Evolutionary conservation across 1,140 invertebrate species (phyloP), one percentile per base, ranked within the genome.

Genomic region (Drosophila parabipectinata): DNA sequence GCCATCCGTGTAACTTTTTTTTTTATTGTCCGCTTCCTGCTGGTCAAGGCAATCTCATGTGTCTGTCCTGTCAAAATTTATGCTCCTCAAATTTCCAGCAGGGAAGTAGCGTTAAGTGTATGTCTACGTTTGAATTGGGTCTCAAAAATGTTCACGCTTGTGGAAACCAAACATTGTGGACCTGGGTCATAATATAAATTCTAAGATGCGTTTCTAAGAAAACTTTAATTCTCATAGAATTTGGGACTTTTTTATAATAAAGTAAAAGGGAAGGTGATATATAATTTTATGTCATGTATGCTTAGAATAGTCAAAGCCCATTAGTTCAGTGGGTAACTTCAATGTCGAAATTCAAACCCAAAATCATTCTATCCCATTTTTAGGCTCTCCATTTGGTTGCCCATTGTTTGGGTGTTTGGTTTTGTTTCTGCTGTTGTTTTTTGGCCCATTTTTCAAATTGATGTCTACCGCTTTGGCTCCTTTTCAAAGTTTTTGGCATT

Each of bases 401-500:
- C 57, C 56, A 54, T 72, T 72, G 67, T 72, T 61, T 30, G 21
- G 15, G 9, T 72, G 67, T 61, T 62, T 73, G 44, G 30, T 55
- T 21, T 50, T 44, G 26, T 44, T 56, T 72, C 3, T 37, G 39
- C 21, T 60, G 3, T 15, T 58, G 32, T 47, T 41, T 34, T 44
- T 66, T 75, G 58, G 58, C 52, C 56, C 73, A 82, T 87, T 85
- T 82, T 85, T 87, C 69, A 87, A 82, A 77, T 67, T 82, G 81
- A 87, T 85, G 83, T 87, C 82, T 71, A 85, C 81, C 81, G 81
- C 78, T 63, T 71, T 74, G 69, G 68, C 64, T 87, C 64, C 74
- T 75, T 85, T 81, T 87, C 77, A 85, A 85, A 87, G 61, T 78
- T 85, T 80, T 75, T 87, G 82, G 64, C 82, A 85, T 81, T 87